Evolutionary conservation across 2,888 invertebrate genomes (phyloP).

Genomic region (Marasmarcha lunaedactyla): DNA sequence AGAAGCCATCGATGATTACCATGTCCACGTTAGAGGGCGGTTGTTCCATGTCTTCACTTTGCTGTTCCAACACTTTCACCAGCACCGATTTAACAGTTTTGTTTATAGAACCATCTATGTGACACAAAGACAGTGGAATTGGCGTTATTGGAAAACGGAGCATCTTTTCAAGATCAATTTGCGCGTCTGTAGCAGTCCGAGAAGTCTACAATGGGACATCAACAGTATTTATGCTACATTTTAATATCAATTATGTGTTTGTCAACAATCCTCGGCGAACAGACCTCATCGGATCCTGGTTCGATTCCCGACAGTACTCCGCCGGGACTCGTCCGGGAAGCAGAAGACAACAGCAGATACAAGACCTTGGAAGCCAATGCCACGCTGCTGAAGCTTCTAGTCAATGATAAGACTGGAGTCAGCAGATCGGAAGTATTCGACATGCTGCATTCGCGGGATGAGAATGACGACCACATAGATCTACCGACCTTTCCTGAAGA

Average conservation of each 20-base stretch:
- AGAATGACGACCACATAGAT: slow-evolving; percentile 42
- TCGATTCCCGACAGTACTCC: slow-evolving; percentile 26
- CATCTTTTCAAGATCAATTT: slow-evolving; percentile 4
- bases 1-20: slow-evolving; percentile 13
- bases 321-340: slow-evolving; percentile 45
- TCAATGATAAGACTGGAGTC: slow-evolving; percentile 55
- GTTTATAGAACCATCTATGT: slow-evolving; percentile 8
- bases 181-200: slow-evolving; percentile 3
- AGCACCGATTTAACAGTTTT: slow-evolving; percentile 8
- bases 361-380: slow-evolving; percentile 60
- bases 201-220: slow-evolving; percentile 5
- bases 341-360: slow-evolving; percentile 61
- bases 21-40: slow-evolving; percentile 7
- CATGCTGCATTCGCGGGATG: slow-evolving; percentile 59
- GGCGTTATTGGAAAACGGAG: slow-evolving; percentile 5
- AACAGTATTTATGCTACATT: slow-evolving; percentile 5
- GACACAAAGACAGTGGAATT: too few species aligned
- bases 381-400: slow-evolving; percentile 51
- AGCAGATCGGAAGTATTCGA: slow-evolving; percentile 64
- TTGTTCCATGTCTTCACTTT: slow-evolving; percentile 4
- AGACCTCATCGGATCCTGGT: slow-evolving; percentile 16
- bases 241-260: slow-evolving; percentile 22
- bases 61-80: slow-evolving; percentile 4
- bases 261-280: slow-evolving; percentile 26
- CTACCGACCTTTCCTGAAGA: slow-evolving; percentile 54